Evolutionary conservation across 2,888 invertebrate genomes (phyloP).

Genomic region (Limnephilus auricula): DNA sequence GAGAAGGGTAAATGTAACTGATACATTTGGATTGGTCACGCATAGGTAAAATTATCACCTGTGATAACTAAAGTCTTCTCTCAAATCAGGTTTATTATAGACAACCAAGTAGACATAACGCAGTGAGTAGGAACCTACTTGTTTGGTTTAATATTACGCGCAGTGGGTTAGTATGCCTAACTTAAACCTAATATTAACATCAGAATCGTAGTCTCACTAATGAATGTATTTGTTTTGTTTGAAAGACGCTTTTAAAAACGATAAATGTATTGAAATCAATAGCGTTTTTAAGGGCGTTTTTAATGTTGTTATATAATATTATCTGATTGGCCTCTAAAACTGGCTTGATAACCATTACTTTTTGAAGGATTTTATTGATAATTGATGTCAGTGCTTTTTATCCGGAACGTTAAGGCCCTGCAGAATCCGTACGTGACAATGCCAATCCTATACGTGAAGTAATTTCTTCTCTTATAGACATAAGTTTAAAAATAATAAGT

Average conservation of each 20-base stretch:
- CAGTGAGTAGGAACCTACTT: background rate
- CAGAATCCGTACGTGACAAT: background rate
- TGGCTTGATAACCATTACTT: background rate
- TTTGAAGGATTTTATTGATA: background rate
- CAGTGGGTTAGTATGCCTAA: slow-evolving; percentile 17
- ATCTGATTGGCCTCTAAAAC: background rate
- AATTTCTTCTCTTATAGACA: background rate
- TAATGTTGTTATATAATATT: background rate
- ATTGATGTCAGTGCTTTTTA: background rate
- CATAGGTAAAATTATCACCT: background rate
- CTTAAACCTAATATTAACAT: background rate
- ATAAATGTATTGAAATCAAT: too few species aligned
- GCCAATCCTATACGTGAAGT: background rate
- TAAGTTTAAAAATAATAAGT: background rate
- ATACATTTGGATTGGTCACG: background rate
- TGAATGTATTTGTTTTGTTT: background rate
- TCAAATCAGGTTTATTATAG: background rate
- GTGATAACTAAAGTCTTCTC: background rate
- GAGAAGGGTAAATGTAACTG: background rate
- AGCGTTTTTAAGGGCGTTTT: too few species aligned
- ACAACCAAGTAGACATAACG: background rate
- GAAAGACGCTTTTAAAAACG: background rate
- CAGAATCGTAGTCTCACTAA: background rate
- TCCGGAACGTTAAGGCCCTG: background rate
- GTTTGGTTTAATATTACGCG: background rate